phyloP scores from a whole-genome alignment of 2,888 invertebrate species.

The Shargacucullia verbasci region DNA sequence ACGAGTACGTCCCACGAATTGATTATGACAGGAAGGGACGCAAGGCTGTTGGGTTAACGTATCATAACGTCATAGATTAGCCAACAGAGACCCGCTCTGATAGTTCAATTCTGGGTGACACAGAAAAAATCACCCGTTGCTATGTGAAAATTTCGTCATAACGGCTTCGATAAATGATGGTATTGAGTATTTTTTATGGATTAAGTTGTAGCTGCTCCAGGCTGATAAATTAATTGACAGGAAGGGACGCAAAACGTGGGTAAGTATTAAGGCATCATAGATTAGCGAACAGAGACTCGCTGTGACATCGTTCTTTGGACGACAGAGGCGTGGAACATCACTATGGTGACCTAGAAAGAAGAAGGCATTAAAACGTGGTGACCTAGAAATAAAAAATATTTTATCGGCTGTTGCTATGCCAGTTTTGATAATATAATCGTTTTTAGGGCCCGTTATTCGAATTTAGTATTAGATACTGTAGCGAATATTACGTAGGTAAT shows the following conservation, averaged over 20 bases:
- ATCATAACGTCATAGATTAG: slow-evolving; percentile 11
- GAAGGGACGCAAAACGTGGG: no score
- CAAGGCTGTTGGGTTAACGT: slow-evolving; percentile 30
- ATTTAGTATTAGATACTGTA: no score
- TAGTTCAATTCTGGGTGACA: slow-evolving; percentile 12
- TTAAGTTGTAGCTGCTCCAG: no score
- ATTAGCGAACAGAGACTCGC: no score
- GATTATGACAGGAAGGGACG: slow-evolving; percentile 26
- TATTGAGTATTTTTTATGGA: no score
- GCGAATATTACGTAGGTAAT: no score
- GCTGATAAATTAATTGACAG: no score
- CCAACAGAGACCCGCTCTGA: slow-evolving; percentile 10
- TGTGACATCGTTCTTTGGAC: not conserved
- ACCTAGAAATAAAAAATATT: slow-evolving; percentile 20
- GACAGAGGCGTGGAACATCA: not conserved
- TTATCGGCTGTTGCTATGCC: slow-evolving; percentile 28
- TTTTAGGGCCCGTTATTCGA: no score
- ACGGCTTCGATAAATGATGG: no score
- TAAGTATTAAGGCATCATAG: no score
- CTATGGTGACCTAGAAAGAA: slow-evolving; percentile 22
- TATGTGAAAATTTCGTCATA: no score
- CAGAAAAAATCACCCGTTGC: slow-evolving; percentile 25
- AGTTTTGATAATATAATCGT: not conserved
- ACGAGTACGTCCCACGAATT: slow-evolving; percentile 29
- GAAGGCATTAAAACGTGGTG: no score